Conservation (phyloP, 1,140 invertebrate species). For the Pogonognathellus flavescens region DNA sequence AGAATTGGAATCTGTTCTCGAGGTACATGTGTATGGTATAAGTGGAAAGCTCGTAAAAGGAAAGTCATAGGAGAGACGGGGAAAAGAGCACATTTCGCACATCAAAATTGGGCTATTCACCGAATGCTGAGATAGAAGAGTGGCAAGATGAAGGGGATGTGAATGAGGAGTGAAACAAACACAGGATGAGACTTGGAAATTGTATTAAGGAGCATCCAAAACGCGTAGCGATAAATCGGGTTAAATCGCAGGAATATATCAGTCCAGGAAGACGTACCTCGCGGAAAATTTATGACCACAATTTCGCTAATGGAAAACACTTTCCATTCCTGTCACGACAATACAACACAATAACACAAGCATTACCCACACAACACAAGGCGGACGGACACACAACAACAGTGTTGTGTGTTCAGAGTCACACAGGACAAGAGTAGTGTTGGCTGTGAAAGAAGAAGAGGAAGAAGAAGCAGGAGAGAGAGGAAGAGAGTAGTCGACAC, state of each 20-base stretch:
- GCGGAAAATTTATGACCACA: conserved; percentile 67
- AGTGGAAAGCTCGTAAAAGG: conserved; percentile 44
- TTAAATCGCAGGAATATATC: conserved; percentile 68
- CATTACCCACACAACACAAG: conserved; percentile 63
- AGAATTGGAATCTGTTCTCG: conserved; percentile 11
- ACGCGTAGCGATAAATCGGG: conserved; percentile 66
- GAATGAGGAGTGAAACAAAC: conserved; percentile 55
- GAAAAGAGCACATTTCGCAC: conserved; percentile 52
- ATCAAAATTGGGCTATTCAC: conserved; percentile 63
- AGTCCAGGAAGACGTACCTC: conserved; percentile 63
- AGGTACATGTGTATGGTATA: neutral
- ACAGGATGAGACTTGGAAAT: conserved; percentile 62
- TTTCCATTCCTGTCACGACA: conserved; percentile 68
- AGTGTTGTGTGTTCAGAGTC: too few relatives aligned
- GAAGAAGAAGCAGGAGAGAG: neutral
- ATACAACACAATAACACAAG: conserved; percentile 67
- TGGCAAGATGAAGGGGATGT: conserved; percentile 48
- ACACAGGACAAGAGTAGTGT: neutral
- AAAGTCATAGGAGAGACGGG: conserved; percentile 23
- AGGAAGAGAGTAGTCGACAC: too few relatives aligned
- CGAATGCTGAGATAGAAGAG: conserved; percentile 27
- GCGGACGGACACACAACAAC: conserved; percentile 4
- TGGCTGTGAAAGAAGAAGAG: too few relatives aligned
- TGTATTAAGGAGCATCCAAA: conserved; percentile 67
- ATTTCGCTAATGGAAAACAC: conserved; percentile 67